Conservation (phyloP, 2,888 invertebrate genomes). For the Platypus cylindrus region DNA sequence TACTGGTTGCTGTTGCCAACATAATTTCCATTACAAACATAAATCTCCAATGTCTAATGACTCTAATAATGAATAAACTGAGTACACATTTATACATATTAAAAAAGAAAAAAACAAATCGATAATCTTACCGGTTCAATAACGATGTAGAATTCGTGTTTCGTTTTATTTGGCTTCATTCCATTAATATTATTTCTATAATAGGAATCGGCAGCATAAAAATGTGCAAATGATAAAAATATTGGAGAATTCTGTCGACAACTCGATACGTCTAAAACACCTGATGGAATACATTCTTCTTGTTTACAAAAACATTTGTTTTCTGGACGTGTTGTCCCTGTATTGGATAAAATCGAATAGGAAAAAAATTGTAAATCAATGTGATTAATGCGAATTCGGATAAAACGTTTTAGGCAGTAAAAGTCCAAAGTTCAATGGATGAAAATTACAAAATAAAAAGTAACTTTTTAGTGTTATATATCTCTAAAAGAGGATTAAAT, state of each 20-base stretch:
- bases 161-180: slow-evolving; percentile 49
- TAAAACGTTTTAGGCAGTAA: too few species aligned
- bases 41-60: too few species aligned
- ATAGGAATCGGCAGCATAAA: slow-evolving; percentile 56
- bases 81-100: neutral
- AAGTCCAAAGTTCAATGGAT: too few species aligned
- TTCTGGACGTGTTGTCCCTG: slow-evolving; percentile 44
- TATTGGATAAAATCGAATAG: slow-evolving; percentile 15
- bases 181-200: slow-evolving; percentile 52
- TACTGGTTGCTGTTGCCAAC: too few species aligned
- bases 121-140: slow-evolving; percentile 60
- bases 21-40: too few species aligned
- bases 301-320: slow-evolving; percentile 62
- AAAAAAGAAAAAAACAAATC: too few species aligned
- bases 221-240: slow-evolving; percentile 73
- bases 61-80: slow-evolving; percentile 1
- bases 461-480: too few species aligned
- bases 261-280: slow-evolving; percentile 60
- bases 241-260: slow-evolving; percentile 69
- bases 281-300: slow-evolving; percentile 57
- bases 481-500: too few species aligned
- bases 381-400: too few species aligned
- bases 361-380: too few species aligned
- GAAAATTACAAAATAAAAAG: too few species aligned
- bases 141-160: slow-evolving; percentile 62